Base-by-base conservation (phyloP, 92 coral and sea anemone species). In the Metridium senile region DNA sequence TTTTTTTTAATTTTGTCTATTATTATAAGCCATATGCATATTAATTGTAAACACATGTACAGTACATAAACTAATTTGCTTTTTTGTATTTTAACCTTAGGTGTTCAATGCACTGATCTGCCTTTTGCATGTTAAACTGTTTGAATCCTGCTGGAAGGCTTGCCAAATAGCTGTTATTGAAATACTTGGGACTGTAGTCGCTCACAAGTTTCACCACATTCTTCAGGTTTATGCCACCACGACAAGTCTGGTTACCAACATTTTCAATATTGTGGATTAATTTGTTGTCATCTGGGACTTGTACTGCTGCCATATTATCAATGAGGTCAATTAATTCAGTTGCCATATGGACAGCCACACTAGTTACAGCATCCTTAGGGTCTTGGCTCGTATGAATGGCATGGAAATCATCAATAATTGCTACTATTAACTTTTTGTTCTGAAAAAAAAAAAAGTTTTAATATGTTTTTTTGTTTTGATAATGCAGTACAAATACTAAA, bases 401-500 rank as follows among this genome's bases (percentile, higher is more conserved):
- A 67, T 85, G 89, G 57, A 79, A 85, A 63, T 85, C 89, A 67
- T 85, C 89, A 26, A 85, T 79, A 1, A 85, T 68, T 17, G 74
- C 53, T 27, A 85, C 69, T 11, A 79, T 81, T 47, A 85, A 72
- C 7, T 67, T 52, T 49, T 85, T 72, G 13, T 79, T 58, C 77
- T 79, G 72, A 33, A 71, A 20, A 33, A 35, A 62, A 19, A 29
- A 25, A 25, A 22, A 20, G 3, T 20, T 57, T 57, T 20, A 8
- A 20, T 20, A 20, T 57, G 28, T 39, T 6, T 39, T 39, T 4
- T 39, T 39, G 8, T 39, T 39, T 39, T 39, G 49, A 13, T 39
- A 4, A 39, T 39, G 13, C 13, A 39, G 6, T 39, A 4, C 49
- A 39, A 4, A 4, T 6, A 13, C 13, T 4, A 6, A 39, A 39